phyloP scores from a whole-genome alignment of 1,140 invertebrate species.

The Steinernema khuongi region DNA sequence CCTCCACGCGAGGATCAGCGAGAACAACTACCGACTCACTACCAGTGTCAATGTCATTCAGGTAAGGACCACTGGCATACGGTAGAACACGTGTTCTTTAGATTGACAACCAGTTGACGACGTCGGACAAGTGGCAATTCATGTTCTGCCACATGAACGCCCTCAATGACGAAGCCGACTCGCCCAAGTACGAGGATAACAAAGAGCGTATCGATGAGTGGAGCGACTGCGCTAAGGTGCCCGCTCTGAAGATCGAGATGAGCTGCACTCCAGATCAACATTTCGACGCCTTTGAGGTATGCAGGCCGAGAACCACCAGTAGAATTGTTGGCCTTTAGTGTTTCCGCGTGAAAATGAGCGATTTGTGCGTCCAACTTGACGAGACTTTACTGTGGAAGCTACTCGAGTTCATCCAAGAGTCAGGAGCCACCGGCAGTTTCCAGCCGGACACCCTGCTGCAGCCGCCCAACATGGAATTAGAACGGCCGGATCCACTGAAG shows the following conservation, averaged over 20 bases:
- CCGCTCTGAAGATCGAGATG: slow-evolving; percentile 53
- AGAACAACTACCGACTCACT: slow-evolving; percentile 67
- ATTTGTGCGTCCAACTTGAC: slow-evolving; percentile 77
- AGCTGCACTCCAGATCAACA: slow-evolving; percentile 48
- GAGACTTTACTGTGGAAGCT: slow-evolving; percentile 80
- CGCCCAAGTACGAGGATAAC: background rate
- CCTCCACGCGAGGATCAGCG: slow-evolving; percentile 68
- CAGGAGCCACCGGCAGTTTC: slow-evolving; percentile 43
- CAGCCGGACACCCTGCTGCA: slow-evolving; percentile 41
- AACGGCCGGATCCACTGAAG: slow-evolving; percentile 28
- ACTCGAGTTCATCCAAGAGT: slow-evolving; percentile 66
- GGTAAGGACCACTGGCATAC: slow-evolving; percentile 60
- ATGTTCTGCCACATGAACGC: slow-evolving; percentile 66
- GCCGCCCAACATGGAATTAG: slow-evolving; percentile 50
- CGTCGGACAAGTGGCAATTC: slow-evolving; percentile 72
- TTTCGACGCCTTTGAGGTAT: slow-evolving; percentile 55
- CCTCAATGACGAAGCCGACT: slow-evolving; percentile 21
- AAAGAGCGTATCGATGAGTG: background rate
- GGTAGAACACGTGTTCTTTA: slow-evolving; percentile 34
- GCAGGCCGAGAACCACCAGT: background rate
- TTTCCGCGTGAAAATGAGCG: slow-evolving; percentile 74
- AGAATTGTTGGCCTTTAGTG: slow-evolving; percentile 65
- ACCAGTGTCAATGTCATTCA: slow-evolving; percentile 75
- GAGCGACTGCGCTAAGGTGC: slow-evolving; percentile 13
- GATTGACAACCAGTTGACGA: slow-evolving; percentile 79